Evolutionary conservation across 2,888 invertebrate genomes (phyloP), one percentile per base, ranked within the genome.

Genomic region (Lasioglossum zephyrum): DNA sequence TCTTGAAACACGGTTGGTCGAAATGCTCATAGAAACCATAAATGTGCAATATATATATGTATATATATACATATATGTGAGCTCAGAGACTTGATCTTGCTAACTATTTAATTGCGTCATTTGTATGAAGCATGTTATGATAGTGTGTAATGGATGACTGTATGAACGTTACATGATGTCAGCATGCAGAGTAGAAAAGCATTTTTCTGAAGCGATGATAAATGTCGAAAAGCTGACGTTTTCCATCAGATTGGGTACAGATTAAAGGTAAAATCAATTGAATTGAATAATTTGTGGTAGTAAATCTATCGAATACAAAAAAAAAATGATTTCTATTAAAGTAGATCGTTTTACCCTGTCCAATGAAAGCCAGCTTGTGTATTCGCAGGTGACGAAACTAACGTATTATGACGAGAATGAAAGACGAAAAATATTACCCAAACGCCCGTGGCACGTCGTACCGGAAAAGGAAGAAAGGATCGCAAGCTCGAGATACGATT

Each of bases 391-490:
- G 89, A 88, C 88, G 88, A 77, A 88, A 91, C 88, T 91, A 89
- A 89, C 83, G 91, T 91, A 92, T 91, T 87, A 86, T 89, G 89
- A 90, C 86, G 86, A 91, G 91, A 93, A 94, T 94, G 93, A 91
- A 92, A 94, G 94, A 94, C 90, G 93, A 93, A 93, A 94, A 94
- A 93, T 93, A 94, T 94, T 94, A 93, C 94, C 93, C 91, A 91
- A 90, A 89, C 90, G 86, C 88, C 91, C 91, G 92, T 92, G 91
- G 92, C 91, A 92, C 92, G 87, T 90, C 92, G 88, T 88, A 92
- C 92, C 94, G 94, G 95, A 94, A 94, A 93, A 94, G 95, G 91
- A 93, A 83, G 91, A 85, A 82, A 69, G 31, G 78, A 53, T 73
- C 73, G 53, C 60, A 60, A 77, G 73, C 90, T 92, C 92, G 91